Evolutionary conservation across 1,140 invertebrate species (phyloP).

Genomic region (Parapsyche elsis): DNA sequence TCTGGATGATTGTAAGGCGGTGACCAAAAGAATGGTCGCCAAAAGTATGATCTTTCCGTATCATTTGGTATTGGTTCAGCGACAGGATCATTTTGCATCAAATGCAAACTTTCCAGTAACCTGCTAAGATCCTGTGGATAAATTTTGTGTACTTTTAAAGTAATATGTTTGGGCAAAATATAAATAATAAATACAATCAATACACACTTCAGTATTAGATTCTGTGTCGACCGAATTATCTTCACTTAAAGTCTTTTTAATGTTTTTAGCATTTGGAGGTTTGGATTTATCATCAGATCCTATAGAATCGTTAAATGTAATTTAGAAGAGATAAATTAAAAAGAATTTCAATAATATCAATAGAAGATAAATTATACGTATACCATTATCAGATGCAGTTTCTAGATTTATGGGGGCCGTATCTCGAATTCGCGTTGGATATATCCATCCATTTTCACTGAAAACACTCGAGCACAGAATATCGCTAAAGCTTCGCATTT

Average conservation of each 20-base stretch:
- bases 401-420: not conserved
- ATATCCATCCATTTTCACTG: constrained; percentile 55
- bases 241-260: not conserved
- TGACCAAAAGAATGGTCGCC: constrained; percentile 18
- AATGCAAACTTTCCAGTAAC: constrained; percentile 46
- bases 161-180: not conserved
- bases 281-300: not conserved
- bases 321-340: not conserved
- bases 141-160: not conserved
- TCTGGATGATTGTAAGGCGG: constrained; percentile 51
- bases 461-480: constrained; percentile 50
- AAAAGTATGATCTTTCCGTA: constrained; percentile 13
- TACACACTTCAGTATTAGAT: constrained; percentile 8
- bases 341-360: constrained; percentile 1
- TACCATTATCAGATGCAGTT: not conserved
- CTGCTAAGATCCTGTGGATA: constrained; percentile 37
- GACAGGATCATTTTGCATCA: constrained; percentile 5
- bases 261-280: not conserved
- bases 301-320: not conserved
- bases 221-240: not conserved
- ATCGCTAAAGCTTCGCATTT: constrained; percentile 43
- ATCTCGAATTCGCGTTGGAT: constrained; percentile 47
- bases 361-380: no score
- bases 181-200: constrained; percentile 24
- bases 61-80: not conserved